Percentiles rank a stretch among this genome's conserved stretches.
phyloP scores from a whole-genome alignment of 2,113 vertebrate species.

The Takifugu flavidus region DNA sequence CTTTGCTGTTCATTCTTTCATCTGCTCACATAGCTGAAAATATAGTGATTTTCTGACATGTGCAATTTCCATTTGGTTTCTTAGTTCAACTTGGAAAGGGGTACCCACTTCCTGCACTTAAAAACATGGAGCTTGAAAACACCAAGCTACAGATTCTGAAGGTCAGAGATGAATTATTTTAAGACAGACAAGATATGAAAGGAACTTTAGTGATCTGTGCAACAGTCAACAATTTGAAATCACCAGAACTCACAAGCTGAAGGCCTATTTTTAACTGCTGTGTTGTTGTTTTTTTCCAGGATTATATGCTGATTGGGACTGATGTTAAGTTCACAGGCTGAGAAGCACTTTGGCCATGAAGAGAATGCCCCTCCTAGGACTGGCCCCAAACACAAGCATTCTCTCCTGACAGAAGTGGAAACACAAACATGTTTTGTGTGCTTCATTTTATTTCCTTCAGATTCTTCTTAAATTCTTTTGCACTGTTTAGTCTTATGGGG shows the following conservation, averaged over 20 bases:
- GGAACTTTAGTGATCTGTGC: neutral
- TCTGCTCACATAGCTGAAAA: too few relatives aligned
- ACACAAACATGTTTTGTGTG: too few relatives aligned
- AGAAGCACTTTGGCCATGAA: neutral
- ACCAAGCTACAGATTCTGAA: conserved; percentile 67
- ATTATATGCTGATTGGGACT: conserved; percentile 71
- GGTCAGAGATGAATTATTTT: conserved; percentile 46
- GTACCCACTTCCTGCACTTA: conserved; percentile 70
- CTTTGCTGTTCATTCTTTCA: too few relatives aligned
- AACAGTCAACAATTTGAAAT: neutral
- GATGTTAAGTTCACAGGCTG: conserved; percentile 62
- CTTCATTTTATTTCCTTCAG: too few relatives aligned
- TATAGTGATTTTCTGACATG: too few relatives aligned
- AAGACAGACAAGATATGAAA: neutral
- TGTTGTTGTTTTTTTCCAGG: conserved; percentile 43
- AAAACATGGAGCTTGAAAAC: conserved; percentile 71
- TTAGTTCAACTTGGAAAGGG: conserved; percentile 63
- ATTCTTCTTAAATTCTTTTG: neutral
- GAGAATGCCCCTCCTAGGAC: neutral
- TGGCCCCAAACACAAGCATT: too few relatives aligned
- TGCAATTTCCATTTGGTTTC: neutral
- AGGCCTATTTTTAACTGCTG: neutral
- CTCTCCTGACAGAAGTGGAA: too few relatives aligned
- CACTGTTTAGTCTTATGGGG: too few relatives aligned
- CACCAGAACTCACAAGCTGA: neutral